Evolutionary conservation across 2,797 vertebrate species (phyloP).

Genomic region (Pelochelys cantorii): DNA sequence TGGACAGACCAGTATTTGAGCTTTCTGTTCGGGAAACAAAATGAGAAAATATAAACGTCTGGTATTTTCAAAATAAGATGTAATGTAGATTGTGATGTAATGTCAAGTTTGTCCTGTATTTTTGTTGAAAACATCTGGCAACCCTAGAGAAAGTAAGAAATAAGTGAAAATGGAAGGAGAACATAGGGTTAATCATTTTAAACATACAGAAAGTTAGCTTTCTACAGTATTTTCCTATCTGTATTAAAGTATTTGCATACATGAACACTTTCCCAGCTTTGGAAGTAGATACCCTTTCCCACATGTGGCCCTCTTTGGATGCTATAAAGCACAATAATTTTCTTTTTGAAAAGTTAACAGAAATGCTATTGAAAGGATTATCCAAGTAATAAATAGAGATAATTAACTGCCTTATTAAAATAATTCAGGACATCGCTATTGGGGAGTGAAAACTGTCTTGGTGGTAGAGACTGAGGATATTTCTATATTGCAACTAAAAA

Average conservation of each 20-base stretch:
- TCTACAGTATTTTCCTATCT: background rate
- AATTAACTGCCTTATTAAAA: background rate
- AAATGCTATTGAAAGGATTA: background rate
- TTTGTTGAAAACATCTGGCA: no score
- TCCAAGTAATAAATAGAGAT: background rate
- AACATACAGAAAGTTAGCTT: background rate
- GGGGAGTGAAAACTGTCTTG: background rate
- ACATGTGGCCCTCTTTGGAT: background rate
- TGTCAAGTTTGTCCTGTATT: no score
- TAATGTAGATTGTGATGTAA: no score
- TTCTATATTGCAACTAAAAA: background rate
- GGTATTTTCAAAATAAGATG: no score
- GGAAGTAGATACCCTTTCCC: background rate
- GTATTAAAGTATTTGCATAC: background rate
- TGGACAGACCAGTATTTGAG: no score
- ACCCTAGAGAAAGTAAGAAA: background rate
- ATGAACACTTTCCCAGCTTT: background rate
- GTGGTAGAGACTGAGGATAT: background rate
- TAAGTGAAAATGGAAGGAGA: background rate
- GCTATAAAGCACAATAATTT: background rate
- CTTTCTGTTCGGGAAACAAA: no score
- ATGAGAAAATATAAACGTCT: no score
- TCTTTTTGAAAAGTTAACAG: background rate
- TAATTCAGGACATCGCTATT: background rate
- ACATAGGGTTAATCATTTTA: background rate